phyloP scores from a whole-genome alignment of 2,888 invertebrate species.

The Chydorus sphaericus region DNA sequence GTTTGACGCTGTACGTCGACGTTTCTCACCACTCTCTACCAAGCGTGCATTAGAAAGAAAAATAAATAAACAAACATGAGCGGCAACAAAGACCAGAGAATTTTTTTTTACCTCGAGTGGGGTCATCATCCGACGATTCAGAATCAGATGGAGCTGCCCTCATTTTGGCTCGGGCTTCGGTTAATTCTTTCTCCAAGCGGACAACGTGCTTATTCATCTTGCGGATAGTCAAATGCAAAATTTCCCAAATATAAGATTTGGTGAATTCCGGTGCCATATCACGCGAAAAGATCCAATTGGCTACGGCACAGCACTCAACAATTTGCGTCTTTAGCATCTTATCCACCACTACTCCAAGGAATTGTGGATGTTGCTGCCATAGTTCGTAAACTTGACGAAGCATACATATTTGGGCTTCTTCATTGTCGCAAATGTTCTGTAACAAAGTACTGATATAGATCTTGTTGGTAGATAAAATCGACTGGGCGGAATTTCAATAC shows the following conservation, averaged over 20 bases:
- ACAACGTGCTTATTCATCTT: constrained; percentile 94
- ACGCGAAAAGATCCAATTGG: constrained; percentile 94
- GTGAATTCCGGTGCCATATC: constrained; percentile 85
- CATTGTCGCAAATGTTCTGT: constrained; percentile 76
- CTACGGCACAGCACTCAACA: constrained; percentile 90
- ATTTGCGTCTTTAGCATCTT: constrained; percentile 95
- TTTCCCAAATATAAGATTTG: constrained; percentile 86
- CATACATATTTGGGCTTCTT: constrained; percentile 89
- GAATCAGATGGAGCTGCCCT: constrained; percentile 49
- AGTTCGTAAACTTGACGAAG: constrained; percentile 81
- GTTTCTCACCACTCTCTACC: neutral
- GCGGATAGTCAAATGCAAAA: constrained; percentile 83
- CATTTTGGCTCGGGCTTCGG: constrained; percentile 72
- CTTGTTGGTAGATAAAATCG: neutral
- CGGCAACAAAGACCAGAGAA: neutral
- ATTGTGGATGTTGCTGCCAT: constrained; percentile 93
- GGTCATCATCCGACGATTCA: constrained; percentile 47
- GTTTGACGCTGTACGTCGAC: neutral
- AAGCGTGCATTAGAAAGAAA: no score
- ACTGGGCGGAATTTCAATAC: constrained; percentile 30
- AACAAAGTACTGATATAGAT: constrained; percentile 26
- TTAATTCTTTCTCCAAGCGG: constrained; percentile 56
- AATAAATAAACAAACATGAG: no score
- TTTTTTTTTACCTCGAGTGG: neutral
- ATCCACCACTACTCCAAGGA: constrained; percentile 90